phyloP scores from a whole-genome alignment of 2,113 vertebrate genomes.

The Phainopepla nitens region DNA sequence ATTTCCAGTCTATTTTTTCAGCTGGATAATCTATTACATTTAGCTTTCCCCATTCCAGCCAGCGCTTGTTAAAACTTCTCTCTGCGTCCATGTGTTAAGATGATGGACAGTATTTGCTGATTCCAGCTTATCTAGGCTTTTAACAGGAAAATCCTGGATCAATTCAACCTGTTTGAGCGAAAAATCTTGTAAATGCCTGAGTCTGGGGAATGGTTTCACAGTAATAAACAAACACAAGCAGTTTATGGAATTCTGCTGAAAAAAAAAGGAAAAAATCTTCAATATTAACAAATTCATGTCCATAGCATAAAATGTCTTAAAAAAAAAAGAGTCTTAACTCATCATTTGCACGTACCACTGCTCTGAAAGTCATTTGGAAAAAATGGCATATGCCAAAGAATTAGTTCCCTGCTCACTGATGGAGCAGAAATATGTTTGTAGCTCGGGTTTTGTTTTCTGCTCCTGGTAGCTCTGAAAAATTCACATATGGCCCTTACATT shows the following conservation, averaged over 20 bases:
- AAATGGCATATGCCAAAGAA: neutral
- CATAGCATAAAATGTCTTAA: neutral
- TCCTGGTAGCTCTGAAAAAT: neutral
- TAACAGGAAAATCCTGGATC: conserved; percentile 38
- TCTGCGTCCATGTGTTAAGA: conserved; percentile 57
- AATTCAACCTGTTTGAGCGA: neutral
- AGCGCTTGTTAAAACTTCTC: conserved; percentile 55
- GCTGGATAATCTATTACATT: conserved; percentile 69
- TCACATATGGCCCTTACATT: neutral
- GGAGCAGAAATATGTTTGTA: neutral
- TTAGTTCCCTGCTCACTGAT: neutral
- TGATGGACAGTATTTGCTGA: conserved; percentile 62
- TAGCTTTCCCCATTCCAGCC: conserved; percentile 49
- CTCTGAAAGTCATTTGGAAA: neutral
- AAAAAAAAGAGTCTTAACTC: neutral
- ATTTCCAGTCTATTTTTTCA: conserved; percentile 75
- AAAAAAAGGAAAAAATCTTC: neutral
- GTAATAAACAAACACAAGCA: conserved; percentile 9
- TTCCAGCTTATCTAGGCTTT: conserved; percentile 48
- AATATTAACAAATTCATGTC: neutral
- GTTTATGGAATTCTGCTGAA: neutral
- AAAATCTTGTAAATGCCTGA: neutral
- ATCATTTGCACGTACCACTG: neutral
- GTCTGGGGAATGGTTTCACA: neutral
- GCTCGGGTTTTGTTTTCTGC: neutral